Conservation (phyloP, 2,797 vertebrate genomes). For the Diplodus puntazzo region DNA sequence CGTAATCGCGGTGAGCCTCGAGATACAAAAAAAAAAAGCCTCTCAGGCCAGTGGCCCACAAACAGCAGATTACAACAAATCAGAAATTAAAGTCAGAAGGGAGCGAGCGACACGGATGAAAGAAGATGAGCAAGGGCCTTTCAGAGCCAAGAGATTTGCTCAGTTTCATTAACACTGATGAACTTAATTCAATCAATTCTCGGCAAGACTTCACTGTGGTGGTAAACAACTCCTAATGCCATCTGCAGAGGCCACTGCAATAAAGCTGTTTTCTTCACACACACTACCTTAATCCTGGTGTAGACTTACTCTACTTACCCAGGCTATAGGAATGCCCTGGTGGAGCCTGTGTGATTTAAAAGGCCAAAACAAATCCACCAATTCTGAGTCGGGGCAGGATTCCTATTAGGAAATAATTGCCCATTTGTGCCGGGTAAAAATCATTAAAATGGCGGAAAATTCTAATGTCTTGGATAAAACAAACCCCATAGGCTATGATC, state of each 20-base stretch:
- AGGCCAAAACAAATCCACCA: slow-evolving; percentile 51
- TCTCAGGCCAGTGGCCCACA: slow-evolving; percentile 60
- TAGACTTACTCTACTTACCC: slow-evolving; percentile 63
- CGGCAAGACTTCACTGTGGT: slow-evolving; percentile 59
- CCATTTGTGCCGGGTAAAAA: slow-evolving; percentile 7
- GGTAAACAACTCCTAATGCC: slow-evolving; percentile 76
- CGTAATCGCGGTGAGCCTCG: slow-evolving; percentile 64
- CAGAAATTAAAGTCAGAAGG: slow-evolving; percentile 67
- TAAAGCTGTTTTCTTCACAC: slow-evolving; percentile 63
- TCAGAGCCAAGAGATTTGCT: slow-evolving; percentile 58
- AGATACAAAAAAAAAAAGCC: slow-evolving; percentile 63
- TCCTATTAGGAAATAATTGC: slow-evolving; percentile 11
- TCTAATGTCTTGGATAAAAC: slow-evolving; percentile 5
- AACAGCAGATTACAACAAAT: slow-evolving; percentile 70
- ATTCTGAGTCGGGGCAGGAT: not conserved
- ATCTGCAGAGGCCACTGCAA: slow-evolving; percentile 63
- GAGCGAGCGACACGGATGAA: slow-evolving; percentile 31
- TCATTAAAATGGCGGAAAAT: slow-evolving; percentile 15
- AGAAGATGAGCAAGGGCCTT: slow-evolving; percentile 36
- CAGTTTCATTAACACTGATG: slow-evolving; percentile 74
- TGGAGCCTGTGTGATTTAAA: slow-evolving; percentile 45
- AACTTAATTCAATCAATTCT: slow-evolving; percentile 77
- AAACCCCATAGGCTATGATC: not conserved
- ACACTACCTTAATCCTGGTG: slow-evolving; percentile 63
- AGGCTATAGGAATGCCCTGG: slow-evolving; percentile 42